These are phyloP conservation scores for Mastomys natalensis DNA, from an alignment of 2,113 vertebrate species.

Conservation along the genomic window DNA sequence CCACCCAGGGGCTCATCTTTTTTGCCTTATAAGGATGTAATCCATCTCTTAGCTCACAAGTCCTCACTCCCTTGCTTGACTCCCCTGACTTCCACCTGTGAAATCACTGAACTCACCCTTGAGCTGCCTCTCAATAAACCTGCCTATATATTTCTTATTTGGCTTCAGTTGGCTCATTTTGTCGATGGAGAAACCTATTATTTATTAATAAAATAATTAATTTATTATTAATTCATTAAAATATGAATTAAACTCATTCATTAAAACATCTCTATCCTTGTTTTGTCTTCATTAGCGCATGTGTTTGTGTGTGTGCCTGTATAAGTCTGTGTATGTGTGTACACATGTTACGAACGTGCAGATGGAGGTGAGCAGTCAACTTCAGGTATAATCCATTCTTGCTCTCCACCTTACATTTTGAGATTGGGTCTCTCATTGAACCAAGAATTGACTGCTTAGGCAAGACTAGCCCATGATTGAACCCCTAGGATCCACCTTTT, in stretches of 20 bases:
- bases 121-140: too few relatives aligned
- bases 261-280: not conserved
- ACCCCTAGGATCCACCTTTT: not conserved
- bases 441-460: not conserved
- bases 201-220: too few relatives aligned
- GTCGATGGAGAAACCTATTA: not conserved
- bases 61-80: too few relatives aligned
- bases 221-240: too few relatives aligned
- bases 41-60: too few relatives aligned
- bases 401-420: not conserved
- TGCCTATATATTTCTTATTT: too few relatives aligned
- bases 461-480: not conserved
- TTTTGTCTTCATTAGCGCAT: not conserved
- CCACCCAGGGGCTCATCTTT: too few relatives aligned
- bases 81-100: too few relatives aligned
- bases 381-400: not conserved
- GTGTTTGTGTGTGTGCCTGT: not conserved
- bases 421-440: not conserved
- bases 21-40: too few relatives aligned
- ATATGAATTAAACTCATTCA: too few relatives aligned
- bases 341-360: accelerated
- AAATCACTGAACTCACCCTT: too few relatives aligned
- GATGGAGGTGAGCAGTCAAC: not conserved
- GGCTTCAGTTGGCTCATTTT: too few relatives aligned
- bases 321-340: not conserved